Evolutionary conservation across 2,113 vertebrate species (phyloP).

Genomic region (Onychorhynchus coronatus): DNA sequence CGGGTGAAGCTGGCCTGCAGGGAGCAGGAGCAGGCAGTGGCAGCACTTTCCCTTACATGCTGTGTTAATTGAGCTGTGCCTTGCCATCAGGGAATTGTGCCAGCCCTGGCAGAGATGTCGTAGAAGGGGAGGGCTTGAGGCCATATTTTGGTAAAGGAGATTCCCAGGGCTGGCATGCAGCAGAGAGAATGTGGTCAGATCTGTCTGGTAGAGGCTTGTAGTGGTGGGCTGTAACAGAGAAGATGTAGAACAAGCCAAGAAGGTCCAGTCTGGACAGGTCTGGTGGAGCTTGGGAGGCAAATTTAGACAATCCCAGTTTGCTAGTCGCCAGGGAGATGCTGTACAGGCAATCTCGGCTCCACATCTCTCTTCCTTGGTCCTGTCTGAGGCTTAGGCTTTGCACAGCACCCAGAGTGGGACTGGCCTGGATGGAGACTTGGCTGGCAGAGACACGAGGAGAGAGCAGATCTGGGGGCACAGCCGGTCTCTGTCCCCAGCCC

Average conservation of each 20-base stretch:
- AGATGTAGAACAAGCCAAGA: background rate
- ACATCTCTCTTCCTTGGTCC: background rate
- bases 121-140: background rate
- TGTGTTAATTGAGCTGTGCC: background rate
- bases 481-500: background rate
- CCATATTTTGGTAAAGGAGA: background rate
- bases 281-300: background rate
- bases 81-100: background rate
- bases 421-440: background rate
- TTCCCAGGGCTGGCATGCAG: background rate
- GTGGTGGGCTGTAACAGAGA: background rate
- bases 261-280: background rate
- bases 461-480: background rate
- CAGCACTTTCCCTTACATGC: background rate
- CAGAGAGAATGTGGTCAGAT: background rate
- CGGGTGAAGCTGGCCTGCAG: fast-evolving
- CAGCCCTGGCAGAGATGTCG: background rate
- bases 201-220: background rate
- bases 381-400: background rate
- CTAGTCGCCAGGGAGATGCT: background rate
- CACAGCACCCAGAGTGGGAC: background rate
- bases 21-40: background rate
- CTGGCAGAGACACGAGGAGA: background rate
- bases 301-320: background rate
- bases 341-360: background rate